Conservation (phyloP, 1,140 invertebrate species). For the Cotesia glomerata region DNA sequence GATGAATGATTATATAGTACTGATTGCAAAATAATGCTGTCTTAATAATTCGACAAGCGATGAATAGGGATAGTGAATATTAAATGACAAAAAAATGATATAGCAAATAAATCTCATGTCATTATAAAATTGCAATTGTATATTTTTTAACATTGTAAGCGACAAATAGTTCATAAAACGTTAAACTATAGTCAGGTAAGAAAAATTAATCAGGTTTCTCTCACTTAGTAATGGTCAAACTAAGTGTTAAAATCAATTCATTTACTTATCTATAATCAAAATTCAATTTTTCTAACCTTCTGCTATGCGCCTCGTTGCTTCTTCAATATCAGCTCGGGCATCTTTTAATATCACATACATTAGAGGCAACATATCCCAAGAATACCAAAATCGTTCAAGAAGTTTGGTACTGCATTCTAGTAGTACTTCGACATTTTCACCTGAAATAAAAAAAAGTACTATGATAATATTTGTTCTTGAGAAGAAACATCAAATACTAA, state of each 20-base stretch:
- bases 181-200: neutral
- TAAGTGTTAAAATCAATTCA: neutral
- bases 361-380: constrained; percentile 75
- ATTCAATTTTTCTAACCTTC: constrained; percentile 66
- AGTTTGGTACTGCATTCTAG: constrained; percentile 74
- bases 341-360: constrained; percentile 77
- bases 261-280: constrained; percentile 3
- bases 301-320: constrained; percentile 72
- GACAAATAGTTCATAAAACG: neutral
- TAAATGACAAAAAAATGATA: too few relatives aligned
- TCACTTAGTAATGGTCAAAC: neutral
- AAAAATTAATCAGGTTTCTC: neutral
- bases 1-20: too few relatives aligned
- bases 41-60: too few relatives aligned
- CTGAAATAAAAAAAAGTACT: constrained; percentile 42
- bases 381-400: constrained; percentile 73
- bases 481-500: neutral
- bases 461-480: neutral
- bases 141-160: neutral
- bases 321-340: constrained; percentile 71
- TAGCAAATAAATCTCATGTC: too few relatives aligned
- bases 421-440: constrained; percentile 66
- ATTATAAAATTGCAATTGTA: too few relatives aligned
- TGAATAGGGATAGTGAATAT: too few relatives aligned
- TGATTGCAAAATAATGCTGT: too few relatives aligned